Percentiles rank a stretch among this genome's conserved stretches.
Conservation (phyloP, 53 echinoderm and acorn worm species). For the Apostichopus leukothele region DNA sequence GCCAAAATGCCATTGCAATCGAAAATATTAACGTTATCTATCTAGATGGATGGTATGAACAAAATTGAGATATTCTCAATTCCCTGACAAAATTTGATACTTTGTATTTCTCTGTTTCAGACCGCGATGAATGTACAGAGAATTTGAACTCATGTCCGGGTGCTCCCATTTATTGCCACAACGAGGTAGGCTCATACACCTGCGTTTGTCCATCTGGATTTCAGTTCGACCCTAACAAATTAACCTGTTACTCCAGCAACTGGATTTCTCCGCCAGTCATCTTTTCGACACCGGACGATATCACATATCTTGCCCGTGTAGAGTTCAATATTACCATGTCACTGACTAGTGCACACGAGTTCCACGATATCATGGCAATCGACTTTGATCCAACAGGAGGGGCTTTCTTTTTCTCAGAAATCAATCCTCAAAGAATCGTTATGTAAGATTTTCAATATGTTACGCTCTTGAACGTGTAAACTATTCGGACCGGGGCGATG, state of each 20-base stretch:
- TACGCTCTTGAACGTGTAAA: no score
- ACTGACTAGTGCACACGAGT: background rate
- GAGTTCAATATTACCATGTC: constrained; percentile 4
- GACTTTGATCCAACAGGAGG: constrained; percentile 13
- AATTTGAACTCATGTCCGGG: background rate
- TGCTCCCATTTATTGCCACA: background rate
- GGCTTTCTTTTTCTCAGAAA: constrained; percentile 14
- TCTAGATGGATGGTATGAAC: no score
- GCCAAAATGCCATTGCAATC: no score
- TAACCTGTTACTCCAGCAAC: constrained; percentile 1
- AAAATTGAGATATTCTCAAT: no score
- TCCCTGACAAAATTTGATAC: no score
- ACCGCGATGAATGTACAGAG: constrained; percentile 4
- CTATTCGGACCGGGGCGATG: no score
- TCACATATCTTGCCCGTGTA: background rate
- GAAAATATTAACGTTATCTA: no score
- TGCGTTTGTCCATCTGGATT: constrained; percentile 17
- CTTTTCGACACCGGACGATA: background rate
- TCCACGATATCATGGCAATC: background rate
- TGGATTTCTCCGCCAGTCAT: constrained; percentile 8
- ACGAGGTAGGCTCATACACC: background rate
- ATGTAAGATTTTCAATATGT: background rate
- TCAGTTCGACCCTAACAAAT: background rate
- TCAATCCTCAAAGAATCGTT: background rate
- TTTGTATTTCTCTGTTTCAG: background rate